Base-by-base conservation (phyloP, 1,140 invertebrate species). In the Bombus consobrinus region DNA sequence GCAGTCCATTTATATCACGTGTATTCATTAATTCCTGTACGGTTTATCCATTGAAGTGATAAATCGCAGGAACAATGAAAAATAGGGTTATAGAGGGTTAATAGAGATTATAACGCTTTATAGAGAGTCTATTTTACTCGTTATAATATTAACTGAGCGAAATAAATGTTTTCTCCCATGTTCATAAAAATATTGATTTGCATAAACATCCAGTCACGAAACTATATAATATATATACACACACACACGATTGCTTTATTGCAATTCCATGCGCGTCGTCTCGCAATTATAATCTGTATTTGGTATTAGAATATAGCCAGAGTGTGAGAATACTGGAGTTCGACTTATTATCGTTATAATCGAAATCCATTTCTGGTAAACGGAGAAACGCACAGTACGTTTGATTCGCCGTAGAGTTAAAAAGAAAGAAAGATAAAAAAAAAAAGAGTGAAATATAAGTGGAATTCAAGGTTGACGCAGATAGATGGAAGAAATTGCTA, bases 401-500 rank as follows among this genome's bases (percentile, higher is more conserved):
- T 28, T 71, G 25, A 71, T 25, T 71, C 12, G 13, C 15, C 71
- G 15, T 39, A 8, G 32, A 28, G 5, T 12, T 43, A 47, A 43
- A 43, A 15, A 39, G 12, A 53, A 18, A 53, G 47, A 18, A 18
- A n/a, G n/a, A n/a, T n/a, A 47, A 5, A 47, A 43, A 43, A 47
- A 43, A 53, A 28, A n/a, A 25, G 13, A n/a, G 13, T 18, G 25
- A 12, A 72, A 41, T 25, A 9, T 34, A n/a, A 72, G 13, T 5
- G 28, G 28, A 22, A 74, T 74, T 22, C 15, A 47, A 43, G 72
- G n/a, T 47, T 74, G 72, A 74, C n/a, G 25, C 32, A 32, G 72
- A 74, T 32, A n/a, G 25, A 73, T 47, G 39, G n/a, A 43, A 74
- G 25, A 47, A 74, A 74, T 74, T 32, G 15, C 15, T 74, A 74